Evolutionary conservation across 2,888 invertebrate species (phyloP), one percentile per base, ranked within the genome.

Genomic region (Dolichopus griseipennis): DNA sequence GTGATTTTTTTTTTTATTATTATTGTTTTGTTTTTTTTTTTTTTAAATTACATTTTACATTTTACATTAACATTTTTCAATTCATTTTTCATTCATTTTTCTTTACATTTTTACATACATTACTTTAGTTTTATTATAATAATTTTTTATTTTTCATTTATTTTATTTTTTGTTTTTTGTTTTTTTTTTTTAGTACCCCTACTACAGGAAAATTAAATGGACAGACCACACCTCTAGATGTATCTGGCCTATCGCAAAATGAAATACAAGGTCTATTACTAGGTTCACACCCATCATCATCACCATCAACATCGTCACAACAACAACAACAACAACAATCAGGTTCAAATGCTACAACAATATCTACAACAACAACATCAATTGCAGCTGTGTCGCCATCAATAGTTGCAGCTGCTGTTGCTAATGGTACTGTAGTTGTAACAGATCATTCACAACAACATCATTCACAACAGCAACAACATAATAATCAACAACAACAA

Each of bases 181-280:
- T 61, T 68, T 65, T 27, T 27, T 27, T 4, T 27, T 27, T 27
- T 27, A 81, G 80, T 78, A 76, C 78, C 75, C 75, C 78, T 74
- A 78, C 78, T 73, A 75, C 77, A 72, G 73, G 75, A 73, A 82
- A 82, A 72, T 74, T 82, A 72, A 82, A 82, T 75, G 82, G 82
- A 73, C 82, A 82, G 77, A 79, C 82, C 81, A 81, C 81, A 79
- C 81, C 81, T 79, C 78, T 82, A 73, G 82, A 82, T 76, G 81
- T 82, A 74, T 79, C 81, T 76, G 78, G 81, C 78, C 81, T 82
- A 80, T 82, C 82, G 78, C 81, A 82, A 77, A 82, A 81, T 80
- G 82, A 82, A 78, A 81, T 82, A 76, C 82, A 82, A 81, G 82
- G 81, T 77, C 77, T 82, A 76, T 76, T 82, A 75, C 80, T 82